phyloP scores from a whole-genome alignment of 1,140 invertebrate genomes.

The Lerema accius region DNA sequence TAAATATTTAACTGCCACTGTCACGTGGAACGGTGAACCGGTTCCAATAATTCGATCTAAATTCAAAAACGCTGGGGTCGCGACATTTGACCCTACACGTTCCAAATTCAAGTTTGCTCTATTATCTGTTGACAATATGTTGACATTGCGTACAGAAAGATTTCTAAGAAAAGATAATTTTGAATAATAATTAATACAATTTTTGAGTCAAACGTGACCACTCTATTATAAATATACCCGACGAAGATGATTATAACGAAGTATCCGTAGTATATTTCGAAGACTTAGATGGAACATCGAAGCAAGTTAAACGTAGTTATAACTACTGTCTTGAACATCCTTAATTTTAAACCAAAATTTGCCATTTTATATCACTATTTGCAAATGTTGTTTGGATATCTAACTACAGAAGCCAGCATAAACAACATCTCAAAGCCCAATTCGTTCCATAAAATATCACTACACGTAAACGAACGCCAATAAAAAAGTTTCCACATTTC shows the following conservation, averaged over 20 bases:
- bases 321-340: too few relatives aligned
- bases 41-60: slow-evolving; percentile 16
- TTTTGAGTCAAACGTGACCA: too few relatives aligned
- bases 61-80: slow-evolving; percentile 5
- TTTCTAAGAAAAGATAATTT: neutral
- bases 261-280: too few relatives aligned
- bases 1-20: too few relatives aligned
- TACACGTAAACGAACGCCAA: slow-evolving; percentile 6
- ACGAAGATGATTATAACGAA: too few relatives aligned
- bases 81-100: slow-evolving; percentile 4
- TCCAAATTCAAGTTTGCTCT: neutral
- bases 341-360: too few relatives aligned
- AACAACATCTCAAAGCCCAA: neutral
- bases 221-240: too few relatives aligned
- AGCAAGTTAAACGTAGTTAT: too few relatives aligned
- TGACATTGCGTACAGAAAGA: neutral
- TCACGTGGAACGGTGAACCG: slow-evolving; percentile 21
- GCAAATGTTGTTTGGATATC: too few relatives aligned
- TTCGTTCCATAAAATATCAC: slow-evolving; percentile 6
- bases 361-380: too few relatives aligned
- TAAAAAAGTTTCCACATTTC: slow-evolving; percentile 16
- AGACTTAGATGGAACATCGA: too few relatives aligned
- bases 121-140: neutral
- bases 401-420: too few relatives aligned
- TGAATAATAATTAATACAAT: neutral